Percentiles rank a stretch among this genome's conserved stretches.
These are phyloP conservation scores for Melieria picta DNA, from an alignment of 2,888 invertebrate species.

Conservation along the genomic window DNA sequence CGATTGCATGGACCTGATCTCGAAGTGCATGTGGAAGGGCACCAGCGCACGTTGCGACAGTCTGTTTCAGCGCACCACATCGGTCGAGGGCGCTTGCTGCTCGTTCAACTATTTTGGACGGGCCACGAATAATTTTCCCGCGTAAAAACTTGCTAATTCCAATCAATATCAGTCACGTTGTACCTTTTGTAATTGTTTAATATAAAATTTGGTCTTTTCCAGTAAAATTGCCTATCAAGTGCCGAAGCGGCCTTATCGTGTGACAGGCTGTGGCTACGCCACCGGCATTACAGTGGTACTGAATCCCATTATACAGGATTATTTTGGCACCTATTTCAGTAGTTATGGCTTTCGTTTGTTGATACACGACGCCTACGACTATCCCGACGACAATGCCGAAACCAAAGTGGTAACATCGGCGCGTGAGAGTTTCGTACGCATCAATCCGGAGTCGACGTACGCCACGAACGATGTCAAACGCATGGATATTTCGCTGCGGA, in stretches of 20 bases:
- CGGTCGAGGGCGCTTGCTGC: conserved; percentile 72
- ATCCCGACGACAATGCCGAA: conserved; percentile 73
- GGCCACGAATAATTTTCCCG: conserved; percentile 56
- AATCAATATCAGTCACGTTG: not conserved
- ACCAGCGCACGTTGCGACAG: conserved; percentile 69
- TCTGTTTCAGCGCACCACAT: conserved; percentile 69
- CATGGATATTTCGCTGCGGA: conserved; percentile 67
- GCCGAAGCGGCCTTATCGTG: conserved; percentile 69
- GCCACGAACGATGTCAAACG: conserved; percentile 69
- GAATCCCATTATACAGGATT: conserved; percentile 70
- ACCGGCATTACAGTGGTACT: conserved; percentile 73
- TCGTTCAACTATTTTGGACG: conserved; percentile 74
- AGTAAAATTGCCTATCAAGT: conserved; percentile 63
- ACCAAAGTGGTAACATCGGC: conserved; percentile 70
- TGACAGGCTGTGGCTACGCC: conserved; percentile 76
- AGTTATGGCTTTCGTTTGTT: conserved; percentile 73
- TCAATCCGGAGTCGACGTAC: conserved; percentile 74
- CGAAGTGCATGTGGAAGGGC: conserved; percentile 74
- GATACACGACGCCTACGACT: conserved; percentile 73
- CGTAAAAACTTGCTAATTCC: conserved; percentile 43
- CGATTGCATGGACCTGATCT: conserved; percentile 69
- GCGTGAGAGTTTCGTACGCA: conserved; percentile 71
- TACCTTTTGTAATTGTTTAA: not conserved
- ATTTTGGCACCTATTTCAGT: conserved; percentile 71
- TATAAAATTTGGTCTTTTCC: not conserved